Percentiles rank a stretch among this genome's conserved stretches.
Conservation (phyloP, 1,140 invertebrate genomes). For the Scaptomyza graminum region DNA sequence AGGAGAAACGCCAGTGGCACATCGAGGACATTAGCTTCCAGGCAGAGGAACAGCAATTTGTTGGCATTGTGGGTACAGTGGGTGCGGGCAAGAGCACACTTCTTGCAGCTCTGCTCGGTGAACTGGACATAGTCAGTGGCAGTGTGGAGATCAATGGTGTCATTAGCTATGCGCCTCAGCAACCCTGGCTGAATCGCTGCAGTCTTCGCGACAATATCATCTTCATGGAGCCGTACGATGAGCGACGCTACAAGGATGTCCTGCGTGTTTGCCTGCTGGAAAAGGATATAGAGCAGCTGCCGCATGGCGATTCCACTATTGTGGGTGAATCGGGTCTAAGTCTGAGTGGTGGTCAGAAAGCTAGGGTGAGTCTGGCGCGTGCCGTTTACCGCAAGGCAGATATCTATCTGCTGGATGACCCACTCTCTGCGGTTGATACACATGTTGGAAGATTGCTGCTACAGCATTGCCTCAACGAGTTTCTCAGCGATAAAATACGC, state of each 20-base stretch:
- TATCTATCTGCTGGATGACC: constrained; percentile 92
- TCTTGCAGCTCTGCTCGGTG: constrained; percentile 89
- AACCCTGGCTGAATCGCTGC: constrained; percentile 88
- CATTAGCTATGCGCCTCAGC: constrained; percentile 91
- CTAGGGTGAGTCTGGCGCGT: constrained; percentile 87
- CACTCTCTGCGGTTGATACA: constrained; percentile 92
- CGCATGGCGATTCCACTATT: constrained; percentile 89
- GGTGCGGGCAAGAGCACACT: constrained; percentile 92
- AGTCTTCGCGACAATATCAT: constrained; percentile 91
- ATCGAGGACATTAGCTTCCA: constrained; percentile 84
- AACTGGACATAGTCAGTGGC: constrained; percentile 88
- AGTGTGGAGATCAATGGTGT: constrained; percentile 87
- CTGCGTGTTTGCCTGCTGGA: constrained; percentile 86
- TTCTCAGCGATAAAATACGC: constrained; percentile 89
- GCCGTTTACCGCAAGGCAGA: constrained; percentile 86
- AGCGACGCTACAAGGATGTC: constrained; percentile 86
- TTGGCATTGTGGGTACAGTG: constrained; percentile 90
- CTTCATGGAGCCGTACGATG: constrained; percentile 89
- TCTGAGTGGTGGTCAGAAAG: constrained; percentile 91
- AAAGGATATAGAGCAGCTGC: constrained; percentile 86
- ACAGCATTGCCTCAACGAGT: constrained; percentile 88
- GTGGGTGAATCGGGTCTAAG: constrained; percentile 92
- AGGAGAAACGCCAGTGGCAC: constrained; percentile 73
- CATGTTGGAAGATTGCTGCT: constrained; percentile 92
- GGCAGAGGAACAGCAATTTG: constrained; percentile 85